Conservation (phyloP, 2,113 vertebrate genomes). For the Galbula dea region DNA sequence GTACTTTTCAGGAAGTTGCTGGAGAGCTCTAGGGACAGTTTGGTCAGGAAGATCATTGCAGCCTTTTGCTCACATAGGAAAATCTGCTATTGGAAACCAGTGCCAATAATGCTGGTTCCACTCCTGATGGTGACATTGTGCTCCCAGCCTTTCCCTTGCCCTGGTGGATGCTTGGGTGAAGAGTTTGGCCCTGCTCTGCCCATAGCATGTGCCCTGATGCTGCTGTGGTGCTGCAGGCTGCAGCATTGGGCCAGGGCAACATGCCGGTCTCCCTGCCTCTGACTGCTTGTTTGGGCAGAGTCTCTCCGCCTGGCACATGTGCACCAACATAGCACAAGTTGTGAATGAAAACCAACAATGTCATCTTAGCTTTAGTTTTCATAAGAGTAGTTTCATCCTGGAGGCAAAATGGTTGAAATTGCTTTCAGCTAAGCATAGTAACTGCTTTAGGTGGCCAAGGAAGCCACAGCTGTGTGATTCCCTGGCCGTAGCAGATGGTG, state of each 20-base stretch:
- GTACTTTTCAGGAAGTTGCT: not conserved
- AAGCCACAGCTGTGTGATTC: fast-evolving
- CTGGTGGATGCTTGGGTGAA: not conserved
- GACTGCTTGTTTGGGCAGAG: not conserved
- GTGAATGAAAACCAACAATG: not conserved
- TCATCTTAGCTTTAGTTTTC: not conserved
- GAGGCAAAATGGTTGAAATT: not conserved
- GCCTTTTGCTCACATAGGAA: not conserved
- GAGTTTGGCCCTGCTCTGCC: not conserved
- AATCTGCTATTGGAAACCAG: not conserved
- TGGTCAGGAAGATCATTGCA: not conserved
- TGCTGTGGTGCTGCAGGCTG: not conserved
- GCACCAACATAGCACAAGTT: fast-evolving
- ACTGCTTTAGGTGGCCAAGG: not conserved
- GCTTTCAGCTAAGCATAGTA: not conserved
- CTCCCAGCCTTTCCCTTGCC: not conserved
- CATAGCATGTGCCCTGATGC: fast-evolving
- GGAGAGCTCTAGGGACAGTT: not conserved
- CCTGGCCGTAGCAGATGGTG: not conserved
- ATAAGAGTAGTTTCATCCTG: not conserved
- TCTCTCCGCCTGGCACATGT: not conserved
- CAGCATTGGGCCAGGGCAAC: fast-evolving
- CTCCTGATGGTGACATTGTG: fast-evolving
- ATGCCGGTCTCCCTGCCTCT: not conserved
- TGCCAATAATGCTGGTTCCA: not conserved